phyloP scores from a whole-genome alignment of 2,888 invertebrate species.

The Alitta virens region DNA sequence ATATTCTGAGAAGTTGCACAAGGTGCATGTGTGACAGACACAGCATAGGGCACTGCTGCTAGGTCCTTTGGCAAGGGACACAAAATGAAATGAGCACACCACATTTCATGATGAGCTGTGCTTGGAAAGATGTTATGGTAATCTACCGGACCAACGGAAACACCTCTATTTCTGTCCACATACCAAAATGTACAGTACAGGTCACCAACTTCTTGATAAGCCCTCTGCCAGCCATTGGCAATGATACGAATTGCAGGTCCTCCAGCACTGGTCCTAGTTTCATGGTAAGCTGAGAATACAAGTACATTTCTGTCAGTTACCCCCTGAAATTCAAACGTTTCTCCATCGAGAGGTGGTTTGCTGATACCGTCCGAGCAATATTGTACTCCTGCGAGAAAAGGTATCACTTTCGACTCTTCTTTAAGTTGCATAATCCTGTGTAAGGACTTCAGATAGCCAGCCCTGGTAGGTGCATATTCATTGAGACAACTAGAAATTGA shows the following conservation, averaged over 20 bases:
- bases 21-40: conserved; percentile 11
- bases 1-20: conserved; percentile 13
- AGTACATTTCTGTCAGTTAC: conserved; percentile 17
- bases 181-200: conserved; percentile 27
- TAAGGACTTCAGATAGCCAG: background rate
- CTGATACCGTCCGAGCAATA: background rate
- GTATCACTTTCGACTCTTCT: background rate
- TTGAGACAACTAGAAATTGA: background rate
- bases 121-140: conserved; percentile 26
- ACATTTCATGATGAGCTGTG: conserved; percentile 20
- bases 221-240: conserved; percentile 24
- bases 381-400: background rate
- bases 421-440: background rate
- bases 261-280: conserved; percentile 11
- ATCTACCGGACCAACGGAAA: conserved; percentile 15
- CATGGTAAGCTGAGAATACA: conserved; percentile 27
- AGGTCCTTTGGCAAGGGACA: conserved; percentile 15
- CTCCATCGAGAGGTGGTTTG: conserved; percentile 5
- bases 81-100: conserved; percentile 25
- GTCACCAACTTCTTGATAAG: conserved; percentile 18
- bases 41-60: conserved; percentile 16
- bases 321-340: conserved; percentile 23
- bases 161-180: background rate
- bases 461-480: background rate
- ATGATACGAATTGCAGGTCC: conserved; percentile 26